Conservation (phyloP, 2,113 vertebrate species). For the Pionites leucogaster region DNA sequence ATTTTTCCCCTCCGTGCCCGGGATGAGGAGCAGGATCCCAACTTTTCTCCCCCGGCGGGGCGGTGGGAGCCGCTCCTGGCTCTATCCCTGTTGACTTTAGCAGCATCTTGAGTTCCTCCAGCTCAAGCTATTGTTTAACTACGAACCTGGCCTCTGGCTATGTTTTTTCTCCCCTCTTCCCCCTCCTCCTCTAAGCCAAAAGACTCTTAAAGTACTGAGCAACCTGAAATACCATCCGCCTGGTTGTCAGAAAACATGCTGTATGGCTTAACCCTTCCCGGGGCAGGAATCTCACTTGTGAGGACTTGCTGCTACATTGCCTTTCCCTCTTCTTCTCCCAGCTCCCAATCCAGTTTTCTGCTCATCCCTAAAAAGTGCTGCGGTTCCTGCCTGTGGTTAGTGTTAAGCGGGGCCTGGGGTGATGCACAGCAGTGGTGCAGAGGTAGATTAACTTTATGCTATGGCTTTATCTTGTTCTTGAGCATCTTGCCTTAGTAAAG, state of each 20-base stretch:
- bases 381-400: not conserved
- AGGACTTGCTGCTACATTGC: not conserved
- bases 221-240: constrained; percentile 49
- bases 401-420: not conserved
- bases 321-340: not conserved
- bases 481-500: not conserved
- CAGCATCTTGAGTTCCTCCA: constrained; percentile 35
- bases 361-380: not conserved
- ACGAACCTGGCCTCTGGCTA: constrained; percentile 24
- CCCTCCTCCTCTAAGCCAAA: not conserved
- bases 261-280: constrained; percentile 30
- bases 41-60: not conserved
- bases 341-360: not conserved
- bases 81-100: not conserved
- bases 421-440: not conserved
- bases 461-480: rapidly evolving
- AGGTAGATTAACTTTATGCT: not conserved
- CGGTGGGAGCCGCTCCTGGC: not conserved
- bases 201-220: not conserved
- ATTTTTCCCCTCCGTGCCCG: not conserved
- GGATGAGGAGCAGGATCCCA: not conserved
- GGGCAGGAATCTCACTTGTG: not conserved
- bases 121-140: constrained; percentile 63
- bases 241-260: constrained; percentile 22
- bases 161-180: not conserved